phyloP scores from a whole-genome alignment of 2,113 vertebrate genomes.

The Tympanuchus pallidicinctus region DNA sequence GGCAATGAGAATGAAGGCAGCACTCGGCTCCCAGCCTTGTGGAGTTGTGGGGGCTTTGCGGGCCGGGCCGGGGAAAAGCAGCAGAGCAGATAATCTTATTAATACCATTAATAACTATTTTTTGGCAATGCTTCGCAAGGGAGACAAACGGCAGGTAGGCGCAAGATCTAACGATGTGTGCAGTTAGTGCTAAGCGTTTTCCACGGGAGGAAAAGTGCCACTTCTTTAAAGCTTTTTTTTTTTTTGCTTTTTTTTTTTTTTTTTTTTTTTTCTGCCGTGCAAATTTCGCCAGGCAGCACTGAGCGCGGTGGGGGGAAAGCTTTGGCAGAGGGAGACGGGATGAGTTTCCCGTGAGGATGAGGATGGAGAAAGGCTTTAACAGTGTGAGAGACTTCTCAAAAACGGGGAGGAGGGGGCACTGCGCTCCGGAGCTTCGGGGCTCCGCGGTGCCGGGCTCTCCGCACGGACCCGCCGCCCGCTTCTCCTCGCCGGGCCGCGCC shows the following conservation, averaged over 20 bases:
- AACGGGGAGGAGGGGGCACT: fast-evolving
- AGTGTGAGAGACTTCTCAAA: fast-evolving
- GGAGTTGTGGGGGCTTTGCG: background rate
- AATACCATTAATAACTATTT: background rate
- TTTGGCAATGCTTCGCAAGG: background rate
- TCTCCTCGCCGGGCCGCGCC: background rate
- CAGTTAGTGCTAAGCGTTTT: background rate
- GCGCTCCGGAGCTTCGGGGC: fast-evolving
- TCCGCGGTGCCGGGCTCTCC: fast-evolving
- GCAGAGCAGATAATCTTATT: background rate
- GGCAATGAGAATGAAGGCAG: background rate
- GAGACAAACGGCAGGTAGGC: background rate
- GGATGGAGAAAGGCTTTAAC: background rate
- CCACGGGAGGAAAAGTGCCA: background rate
- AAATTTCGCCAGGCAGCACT: fast-evolving
- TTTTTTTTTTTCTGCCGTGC: background rate
- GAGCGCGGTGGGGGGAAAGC: fast-evolving
- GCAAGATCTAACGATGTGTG: background rate
- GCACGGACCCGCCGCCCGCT: background rate
- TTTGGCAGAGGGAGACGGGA: fast-evolving
- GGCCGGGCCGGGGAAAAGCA: background rate
- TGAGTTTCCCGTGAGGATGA: background rate
- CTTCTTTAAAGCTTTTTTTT: fast-evolving
- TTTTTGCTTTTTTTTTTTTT: background rate
- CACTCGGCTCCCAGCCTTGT: background rate